Evolutionary conservation across 1,140 invertebrate species (phyloP), one percentile per base, ranked within the genome.

Genomic region (Leptoteleia sp.): DNA sequence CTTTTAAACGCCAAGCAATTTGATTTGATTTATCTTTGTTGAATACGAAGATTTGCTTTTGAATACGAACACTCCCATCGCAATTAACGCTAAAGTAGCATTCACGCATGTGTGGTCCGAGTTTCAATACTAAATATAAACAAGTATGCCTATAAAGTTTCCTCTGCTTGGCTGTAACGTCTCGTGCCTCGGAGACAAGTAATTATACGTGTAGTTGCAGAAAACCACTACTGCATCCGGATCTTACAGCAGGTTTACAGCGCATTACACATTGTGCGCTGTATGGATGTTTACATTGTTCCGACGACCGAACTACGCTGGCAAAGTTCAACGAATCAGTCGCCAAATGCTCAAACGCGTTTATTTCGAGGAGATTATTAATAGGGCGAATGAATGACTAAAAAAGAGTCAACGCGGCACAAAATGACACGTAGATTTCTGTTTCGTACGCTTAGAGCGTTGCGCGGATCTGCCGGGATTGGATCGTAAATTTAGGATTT

Each of bases 111-210:
- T 61, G 57, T 62, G 57, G 68, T 62, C 55, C 40, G 25, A 38
- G 37, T 54, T 61, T 31, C 33, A 54, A 72, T 38, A 72, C 45
- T 62, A 72, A 72, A 62, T 71, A 71, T 61, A 71, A 52, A 71
- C 67, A 52, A 71, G 55, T 43, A 42, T 43, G 16, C 37, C n/a
- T 40, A 27, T 52, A 61, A 61, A 71, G 45, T 59, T 57, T 57
- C 19, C 42, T 37, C 25, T 8, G 38, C 7, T 31, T 16, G 15
- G 48, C 25, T 33, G 55, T 42, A 55, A 61, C 37, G 27, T 47
- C 25, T 50, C 31, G 45, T 15, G 35, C 45, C 45, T 48, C 15
- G 16, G 45, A 35, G 43, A 50, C 45, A 45, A 71, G 67, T 52
- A 71, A 71, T 59, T 61, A 42, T 50, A 37, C 31, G 29, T 35